Evolutionary conservation across 2,888 invertebrate species (phyloP), one percentile per base, ranked within the genome.

Genomic region (Ernsta delagoae): DNA sequence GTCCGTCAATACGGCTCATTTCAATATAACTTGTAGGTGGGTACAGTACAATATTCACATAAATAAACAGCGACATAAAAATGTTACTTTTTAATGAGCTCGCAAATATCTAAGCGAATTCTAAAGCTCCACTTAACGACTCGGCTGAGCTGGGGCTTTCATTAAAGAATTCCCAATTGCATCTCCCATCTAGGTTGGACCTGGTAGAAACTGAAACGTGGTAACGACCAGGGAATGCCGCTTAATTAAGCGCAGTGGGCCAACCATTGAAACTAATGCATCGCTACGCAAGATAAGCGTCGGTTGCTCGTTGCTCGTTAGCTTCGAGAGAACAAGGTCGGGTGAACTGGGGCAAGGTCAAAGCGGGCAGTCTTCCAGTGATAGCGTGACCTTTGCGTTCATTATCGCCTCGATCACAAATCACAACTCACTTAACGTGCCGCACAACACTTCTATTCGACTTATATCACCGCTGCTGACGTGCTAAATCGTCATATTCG

Each of bases 321-420:
- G 82, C 82, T 82, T 76, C 80, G 82, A 83, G 84, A 84, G 84
- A 86, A 84, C 91, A 90, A 92, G 92, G 91, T 85, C 85, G 82
- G 72, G 74, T 77, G 80, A 92, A 85, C 78, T 91, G 73, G 92
- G 86, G 89, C 91, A 92, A 92, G 92, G 92, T 90, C 89, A 89
- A 75, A 78, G 72, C 81, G 79, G 82, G 79, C 83, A 87, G 84
- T 85, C 86, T 86, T 85, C 77, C 81, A 88, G 90, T 86, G 92
- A 92, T 91, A 91, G 90, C 88, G 83, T 80, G 90, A 89, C 92
- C 91, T 92, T 80, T 87, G 82, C 80, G 79, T 83, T 80, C 80
- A 85, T 86, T 90, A 90, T 87, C 85, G 82, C 74, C 79, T 79
- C 76, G 81, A 81, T 80, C 84, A 83, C 82, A 75, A 74, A 81